Base-by-base conservation (phyloP, 2,888 invertebrate genomes). In the Lochmaea crataegi region DNA sequence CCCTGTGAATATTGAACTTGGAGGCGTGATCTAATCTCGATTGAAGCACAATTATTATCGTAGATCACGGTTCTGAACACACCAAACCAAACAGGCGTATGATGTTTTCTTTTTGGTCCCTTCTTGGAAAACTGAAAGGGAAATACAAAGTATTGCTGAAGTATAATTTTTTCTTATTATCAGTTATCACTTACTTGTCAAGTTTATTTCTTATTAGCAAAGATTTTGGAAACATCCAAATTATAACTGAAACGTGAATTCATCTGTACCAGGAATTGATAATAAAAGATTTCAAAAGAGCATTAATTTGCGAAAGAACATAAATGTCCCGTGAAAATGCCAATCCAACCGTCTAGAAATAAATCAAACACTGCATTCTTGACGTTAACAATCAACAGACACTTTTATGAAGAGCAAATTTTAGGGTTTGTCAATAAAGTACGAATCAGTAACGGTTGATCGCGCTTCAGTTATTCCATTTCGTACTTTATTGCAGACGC, bases 381-480 rank as follows among this genome's bases (percentile, higher is more conserved):
- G 45, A 58, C 57, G 67, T 58, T 67, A 58, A 67, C 67, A 66
- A 42, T 57, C 57, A 66, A 32, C 67, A 67, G 45, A 58, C 58
- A 67, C 58, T 57, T 67, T 67, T 58, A n/a, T n/a, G n/a, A n/a
- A 67, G 67, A 67, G 45, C 67, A 67, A 57, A 67, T 67, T 67
- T 67, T 58, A 57, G 67, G 67, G 67, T 51, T 67, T 67, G 45
- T 67, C 57, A 67, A 67, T 67, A 67, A 67, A 67, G 45, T 67
- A 57, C 67, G 58, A 67, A 67, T 67, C 67, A 67, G 58, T 67
- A 58, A 67, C 67, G 67, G 57, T 57, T 67, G 67, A 67, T 67
- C 57, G 67, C 41, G 18, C 18, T 41, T 14, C 42, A 42, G 57
- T n/a, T 67, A 67, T 67, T 18, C 57, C 22, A 14, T 22, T 26